Percentiles rank a stretch among this genome's conserved stretches.
phyloP scores from a whole-genome alignment of 53 echinoderm and acorn worm genomes.

The Glandiceps talaboti region DNA sequence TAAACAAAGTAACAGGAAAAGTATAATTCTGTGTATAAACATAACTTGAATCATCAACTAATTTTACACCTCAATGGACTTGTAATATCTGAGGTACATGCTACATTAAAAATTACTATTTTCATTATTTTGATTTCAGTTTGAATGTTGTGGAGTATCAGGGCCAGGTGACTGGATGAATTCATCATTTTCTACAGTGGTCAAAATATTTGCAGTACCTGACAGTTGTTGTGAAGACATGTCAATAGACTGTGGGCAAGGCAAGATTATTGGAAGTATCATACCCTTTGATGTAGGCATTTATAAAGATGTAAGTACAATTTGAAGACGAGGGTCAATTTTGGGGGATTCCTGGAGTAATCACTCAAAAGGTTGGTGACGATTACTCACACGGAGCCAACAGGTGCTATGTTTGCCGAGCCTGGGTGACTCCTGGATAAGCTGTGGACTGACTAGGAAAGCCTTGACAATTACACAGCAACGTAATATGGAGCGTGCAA shows the following conservation, averaged over 20 bases:
- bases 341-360: too few species aligned
- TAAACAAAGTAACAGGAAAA: too few species aligned
- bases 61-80: too few species aligned
- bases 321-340: background rate
- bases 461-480: too few species aligned
- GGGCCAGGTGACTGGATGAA: constrained; percentile 8
- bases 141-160: constrained; percentile 23
- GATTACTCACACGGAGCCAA: too few species aligned
- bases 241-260: background rate
- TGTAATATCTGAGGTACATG: background rate
- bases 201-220: background rate
- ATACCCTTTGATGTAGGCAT: background rate
- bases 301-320: background rate
- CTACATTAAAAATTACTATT: constrained; percentile 1
- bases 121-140: constrained; percentile 10
- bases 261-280: background rate
- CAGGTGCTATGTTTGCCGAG: too few species aligned
- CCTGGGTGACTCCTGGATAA: too few species aligned
- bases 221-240: background rate
- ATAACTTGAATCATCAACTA: too few species aligned
- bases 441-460: too few species aligned
- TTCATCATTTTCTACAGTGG: background rate
- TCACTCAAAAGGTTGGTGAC: too few species aligned
- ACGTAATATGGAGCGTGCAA: too few species aligned
- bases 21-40: too few species aligned